Evolutionary conservation across 1,140 invertebrate species (phyloP).

Genomic region (Triops cancriformis): DNA sequence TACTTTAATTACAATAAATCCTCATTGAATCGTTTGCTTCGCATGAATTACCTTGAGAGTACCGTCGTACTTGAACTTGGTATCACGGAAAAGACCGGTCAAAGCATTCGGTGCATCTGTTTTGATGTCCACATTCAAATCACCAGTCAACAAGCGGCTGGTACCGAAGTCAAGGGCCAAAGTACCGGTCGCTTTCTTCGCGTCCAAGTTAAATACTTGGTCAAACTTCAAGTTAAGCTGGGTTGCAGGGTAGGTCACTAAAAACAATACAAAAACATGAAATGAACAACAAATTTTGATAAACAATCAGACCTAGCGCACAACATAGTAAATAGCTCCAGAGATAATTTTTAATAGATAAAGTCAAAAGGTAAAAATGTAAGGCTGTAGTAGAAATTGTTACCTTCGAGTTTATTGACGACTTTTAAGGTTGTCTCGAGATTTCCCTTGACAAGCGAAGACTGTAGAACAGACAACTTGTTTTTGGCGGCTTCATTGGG

Average conservation of each 20-base stretch:
- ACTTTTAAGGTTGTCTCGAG: constrained; percentile 30
- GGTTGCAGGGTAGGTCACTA: constrained; percentile 23
- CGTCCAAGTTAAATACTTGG: constrained; percentile 23
- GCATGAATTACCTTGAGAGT: constrained; percentile 21
- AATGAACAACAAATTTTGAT: too few species aligned
- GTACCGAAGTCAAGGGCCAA: constrained; percentile 1
- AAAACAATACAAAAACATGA: constrained; percentile 10
- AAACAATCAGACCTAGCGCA: too few species aligned
- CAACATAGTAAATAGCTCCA: background rate
- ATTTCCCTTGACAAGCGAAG: constrained; percentile 37
- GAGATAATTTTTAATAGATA: background rate
- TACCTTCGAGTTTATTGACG: constrained; percentile 28
- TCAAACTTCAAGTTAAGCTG: constrained; percentile 24
- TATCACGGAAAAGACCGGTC: constrained; percentile 14
- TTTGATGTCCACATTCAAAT: constrained; percentile 17
- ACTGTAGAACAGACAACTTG: constrained; percentile 45
- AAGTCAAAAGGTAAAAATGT: background rate
- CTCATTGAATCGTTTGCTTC: background rate
- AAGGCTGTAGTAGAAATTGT: background rate
- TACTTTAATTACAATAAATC: background rate
- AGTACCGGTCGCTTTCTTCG: background rate
- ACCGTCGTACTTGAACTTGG: constrained; percentile 26
- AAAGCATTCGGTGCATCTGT: constrained; percentile 3
- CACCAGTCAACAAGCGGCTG: background rate
- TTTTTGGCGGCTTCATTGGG: constrained; percentile 50